A percentile compares a stretch with the other conserved stretches of the same genome.
Evolutionary conservation across 2,888 invertebrate genomes (phyloP).

Genomic region (Psylliodes chrysocephalus): DNA sequence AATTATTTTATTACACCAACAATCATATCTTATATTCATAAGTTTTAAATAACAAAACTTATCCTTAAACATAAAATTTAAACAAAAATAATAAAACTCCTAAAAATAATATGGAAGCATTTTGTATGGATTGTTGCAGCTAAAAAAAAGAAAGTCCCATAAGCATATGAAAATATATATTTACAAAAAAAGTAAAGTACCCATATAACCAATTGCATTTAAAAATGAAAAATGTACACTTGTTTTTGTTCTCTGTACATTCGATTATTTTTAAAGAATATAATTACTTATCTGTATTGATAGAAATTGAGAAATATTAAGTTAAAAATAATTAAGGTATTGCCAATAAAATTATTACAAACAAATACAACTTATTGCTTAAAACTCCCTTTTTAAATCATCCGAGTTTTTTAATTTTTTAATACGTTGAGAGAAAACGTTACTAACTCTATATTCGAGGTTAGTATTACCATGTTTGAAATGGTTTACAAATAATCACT

Average conservation of each 20-base stretch:
- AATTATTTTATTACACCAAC: conserved; percentile 65
- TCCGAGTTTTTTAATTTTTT: too few species aligned
- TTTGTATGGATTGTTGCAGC: conserved; percentile 58
- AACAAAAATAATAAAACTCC: conserved; percentile 56
- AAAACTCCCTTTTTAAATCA: neutral
- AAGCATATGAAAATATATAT: conserved; percentile 57
- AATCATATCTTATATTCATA: conserved; percentile 66
- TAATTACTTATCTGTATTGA: neutral
- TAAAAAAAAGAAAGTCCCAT: conserved; percentile 56
- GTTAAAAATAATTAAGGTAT: conserved; percentile 3
- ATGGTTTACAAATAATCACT: too few species aligned
- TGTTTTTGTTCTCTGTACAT: conserved; percentile 39
- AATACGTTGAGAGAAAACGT: too few species aligned
- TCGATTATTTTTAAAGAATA: conserved; percentile 35
- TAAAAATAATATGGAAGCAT: conserved; percentile 59
- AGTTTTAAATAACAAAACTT: conserved; percentile 65
- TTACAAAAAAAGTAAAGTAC: conserved; percentile 54
- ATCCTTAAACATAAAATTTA: conserved; percentile 63
- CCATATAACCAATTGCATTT: conserved; percentile 55
- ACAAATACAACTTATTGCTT: neutral
- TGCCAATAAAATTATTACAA: neutral
- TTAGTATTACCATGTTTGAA: too few species aligned
- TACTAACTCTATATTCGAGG: too few species aligned
- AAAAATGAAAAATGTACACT: conserved; percentile 48
- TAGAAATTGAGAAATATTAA: neutral